Conservation (phyloP, 2,113 vertebrate species). For the Pungitius pungitius region DNA sequence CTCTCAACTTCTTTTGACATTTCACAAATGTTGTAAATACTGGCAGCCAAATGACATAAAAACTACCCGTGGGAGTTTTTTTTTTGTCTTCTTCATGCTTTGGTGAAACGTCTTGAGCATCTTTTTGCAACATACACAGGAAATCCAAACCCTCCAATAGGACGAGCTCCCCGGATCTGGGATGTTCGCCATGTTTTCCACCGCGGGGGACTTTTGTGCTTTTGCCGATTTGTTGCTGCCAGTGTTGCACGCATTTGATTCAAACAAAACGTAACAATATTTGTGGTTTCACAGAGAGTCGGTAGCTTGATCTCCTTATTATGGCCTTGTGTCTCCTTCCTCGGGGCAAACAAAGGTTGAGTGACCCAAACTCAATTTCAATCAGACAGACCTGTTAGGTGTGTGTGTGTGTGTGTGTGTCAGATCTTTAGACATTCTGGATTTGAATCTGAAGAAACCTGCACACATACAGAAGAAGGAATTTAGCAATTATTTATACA, state of each 20-base stretch:
- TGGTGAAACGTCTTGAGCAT: background rate
- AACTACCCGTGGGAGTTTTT: background rate
- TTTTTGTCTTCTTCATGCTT: background rate
- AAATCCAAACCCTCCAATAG: background rate
- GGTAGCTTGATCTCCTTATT: conserved; percentile 14
- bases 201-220: background rate
- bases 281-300: background rate
- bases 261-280: conserved; percentile 21
- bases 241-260: background rate
- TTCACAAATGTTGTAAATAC: conserved; percentile 8
- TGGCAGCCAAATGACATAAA: conserved; percentile 7
- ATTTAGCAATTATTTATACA: background rate
- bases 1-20: background rate
- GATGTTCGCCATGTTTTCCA: background rate
- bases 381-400: background rate
- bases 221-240: background rate
- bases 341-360: conserved; percentile 19
- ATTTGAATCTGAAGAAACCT: background rate
- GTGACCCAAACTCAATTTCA: conserved; percentile 39
- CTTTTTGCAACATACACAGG: background rate
- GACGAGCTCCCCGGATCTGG: background rate
- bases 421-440: background rate
- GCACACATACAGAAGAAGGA: background rate
- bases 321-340: conserved; percentile 14
- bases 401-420: background rate